Percentiles rank a stretch among this genome's conserved stretches.
phyloP scores from a whole-genome alignment of 2,888 invertebrate genomes.

The Parascotia fuliginaria region DNA sequence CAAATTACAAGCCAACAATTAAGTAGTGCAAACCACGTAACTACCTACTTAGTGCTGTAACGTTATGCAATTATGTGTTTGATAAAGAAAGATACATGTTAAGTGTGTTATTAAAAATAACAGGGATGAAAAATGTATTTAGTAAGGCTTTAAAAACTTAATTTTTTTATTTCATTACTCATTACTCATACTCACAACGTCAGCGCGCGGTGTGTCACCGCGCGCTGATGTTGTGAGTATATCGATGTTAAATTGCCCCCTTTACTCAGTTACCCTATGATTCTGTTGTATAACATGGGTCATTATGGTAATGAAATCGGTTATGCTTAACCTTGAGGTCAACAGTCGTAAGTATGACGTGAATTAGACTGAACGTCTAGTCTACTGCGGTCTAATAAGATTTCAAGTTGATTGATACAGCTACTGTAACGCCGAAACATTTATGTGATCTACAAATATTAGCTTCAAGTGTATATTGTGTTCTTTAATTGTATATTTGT shows the following conservation, averaged over 20 bases:
- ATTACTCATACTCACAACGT: slow-evolving; percentile 52
- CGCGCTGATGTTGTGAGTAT: slow-evolving; percentile 19
- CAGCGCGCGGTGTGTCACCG: slow-evolving; percentile 46
- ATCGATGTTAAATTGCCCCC: slow-evolving; percentile 36
- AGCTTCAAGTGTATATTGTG: too few species aligned
- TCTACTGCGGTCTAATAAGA: too few species aligned
- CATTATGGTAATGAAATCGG: slow-evolving; percentile 45
- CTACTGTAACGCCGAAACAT: too few species aligned
- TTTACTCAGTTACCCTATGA: slow-evolving; percentile 49
- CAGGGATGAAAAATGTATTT: too few species aligned
- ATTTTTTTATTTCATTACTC: slow-evolving; percentile 38
- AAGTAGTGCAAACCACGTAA: slow-evolving; percentile 13
- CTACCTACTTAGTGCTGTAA: slow-evolving; percentile 27
- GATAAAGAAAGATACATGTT: too few species aligned
- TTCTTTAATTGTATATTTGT: too few species aligned
- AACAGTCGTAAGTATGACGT: slow-evolving; percentile 22
- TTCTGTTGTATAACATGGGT: slow-evolving; percentile 48
- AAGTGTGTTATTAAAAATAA: too few species aligned
- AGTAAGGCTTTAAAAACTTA: too few species aligned
- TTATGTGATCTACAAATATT: too few species aligned
- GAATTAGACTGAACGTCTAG: too few species aligned
- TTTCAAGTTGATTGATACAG: too few species aligned
- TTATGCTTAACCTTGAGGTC: slow-evolving; percentile 9
- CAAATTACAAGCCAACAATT: slow-evolving; percentile 35
- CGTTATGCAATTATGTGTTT: not conserved